Evolutionary conservation across 2,888 invertebrate species (phyloP).

Genomic region (Pheosia gnoma): DNA sequence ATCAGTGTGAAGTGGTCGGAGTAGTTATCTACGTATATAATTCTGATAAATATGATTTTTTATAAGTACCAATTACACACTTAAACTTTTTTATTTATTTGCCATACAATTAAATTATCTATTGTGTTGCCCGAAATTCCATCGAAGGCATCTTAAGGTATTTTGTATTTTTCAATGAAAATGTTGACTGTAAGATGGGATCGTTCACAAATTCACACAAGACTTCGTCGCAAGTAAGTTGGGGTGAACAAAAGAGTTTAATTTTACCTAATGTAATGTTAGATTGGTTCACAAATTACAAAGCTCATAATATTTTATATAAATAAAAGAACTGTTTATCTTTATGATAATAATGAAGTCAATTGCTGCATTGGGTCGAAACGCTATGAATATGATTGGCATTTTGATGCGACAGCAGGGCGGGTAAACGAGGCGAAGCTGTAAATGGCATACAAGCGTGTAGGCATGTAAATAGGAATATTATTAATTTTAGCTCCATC

Average conservation of each 20-base stretch:
- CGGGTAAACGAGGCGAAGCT: background rate
- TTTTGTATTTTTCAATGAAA: no score
- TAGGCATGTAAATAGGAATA: constrained; percentile 3
- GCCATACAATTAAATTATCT: no score
- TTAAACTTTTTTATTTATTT: no score
- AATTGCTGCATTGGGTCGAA: background rate
- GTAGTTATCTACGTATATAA: no score
- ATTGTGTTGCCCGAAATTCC: no score
- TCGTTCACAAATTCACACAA: background rate
- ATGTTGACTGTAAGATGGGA: no score
- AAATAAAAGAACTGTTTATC: background rate
- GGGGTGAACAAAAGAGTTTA: background rate
- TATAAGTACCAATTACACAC: no score
- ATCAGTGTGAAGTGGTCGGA: background rate
- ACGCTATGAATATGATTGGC: constrained; percentile 1
- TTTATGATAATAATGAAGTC: background rate
- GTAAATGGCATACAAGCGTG: constrained; percentile 3
- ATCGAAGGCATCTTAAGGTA: no score
- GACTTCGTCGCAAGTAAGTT: background rate
- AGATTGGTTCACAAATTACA: background rate
- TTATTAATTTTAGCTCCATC: background rate
- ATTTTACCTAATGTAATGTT: background rate
- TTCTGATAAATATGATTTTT: no score
- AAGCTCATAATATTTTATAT: background rate
- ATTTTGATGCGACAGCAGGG: background rate